Conservation (phyloP, 2,797 vertebrate species). For the Pangasius larnaudii region DNA sequence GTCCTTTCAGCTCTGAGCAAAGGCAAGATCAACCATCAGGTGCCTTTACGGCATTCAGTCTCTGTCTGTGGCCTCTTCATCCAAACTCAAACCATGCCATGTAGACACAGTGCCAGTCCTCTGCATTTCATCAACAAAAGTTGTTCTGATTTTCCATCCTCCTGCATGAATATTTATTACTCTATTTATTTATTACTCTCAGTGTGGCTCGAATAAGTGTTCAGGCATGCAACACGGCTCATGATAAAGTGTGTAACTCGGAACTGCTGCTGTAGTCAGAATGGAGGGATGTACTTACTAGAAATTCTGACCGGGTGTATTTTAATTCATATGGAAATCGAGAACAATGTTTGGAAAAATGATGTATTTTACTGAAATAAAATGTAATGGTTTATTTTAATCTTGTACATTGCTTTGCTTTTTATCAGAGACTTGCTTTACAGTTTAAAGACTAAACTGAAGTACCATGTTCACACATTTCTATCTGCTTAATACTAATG, state of each 20-base stretch:
- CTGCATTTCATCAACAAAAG: slow-evolving; percentile 59
- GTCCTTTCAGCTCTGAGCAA: slow-evolving; percentile 5
- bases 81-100: not conserved
- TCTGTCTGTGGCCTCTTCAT: slow-evolving; percentile 53
- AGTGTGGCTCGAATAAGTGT: slow-evolving; percentile 81
- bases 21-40: not conserved
- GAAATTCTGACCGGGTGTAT: slow-evolving; percentile 1
- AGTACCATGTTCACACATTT: not conserved
- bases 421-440: not conserved
- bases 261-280: not conserved
- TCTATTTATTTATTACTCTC: slow-evolving; percentile 60
- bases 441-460: not conserved
- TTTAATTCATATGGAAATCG: slow-evolving; percentile 73
- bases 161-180: slow-evolving; percentile 79
- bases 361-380: slow-evolving; percentile 84
- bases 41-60: not conserved
- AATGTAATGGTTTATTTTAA: slow-evolving; percentile 47
- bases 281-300: not conserved
- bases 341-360: not conserved
- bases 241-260: not conserved
- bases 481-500: not conserved
- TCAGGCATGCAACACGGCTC: slow-evolving; percentile 30
- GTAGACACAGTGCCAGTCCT: slow-evolving; percentile 32
- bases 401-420: not conserved
- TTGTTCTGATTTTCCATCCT: slow-evolving; percentile 62